phyloP scores from a whole-genome alignment of 2,113 vertebrate species.

The Notiomystis cincta region DNA sequence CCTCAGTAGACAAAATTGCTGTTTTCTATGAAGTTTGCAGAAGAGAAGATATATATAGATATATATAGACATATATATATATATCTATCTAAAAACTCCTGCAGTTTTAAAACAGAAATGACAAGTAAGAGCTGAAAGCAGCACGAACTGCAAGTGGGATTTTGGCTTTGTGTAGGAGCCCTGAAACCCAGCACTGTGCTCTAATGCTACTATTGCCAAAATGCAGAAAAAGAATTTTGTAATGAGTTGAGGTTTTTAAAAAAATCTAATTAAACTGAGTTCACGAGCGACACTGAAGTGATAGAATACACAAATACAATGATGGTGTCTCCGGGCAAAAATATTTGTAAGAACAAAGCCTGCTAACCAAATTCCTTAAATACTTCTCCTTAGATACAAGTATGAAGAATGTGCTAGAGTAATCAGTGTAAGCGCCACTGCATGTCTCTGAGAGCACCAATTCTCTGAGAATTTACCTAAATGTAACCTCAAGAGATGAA shows the following conservation, averaged over 20 bases:
- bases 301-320: background rate
- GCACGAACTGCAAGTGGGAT: background rate
- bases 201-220: slow-evolving; percentile 7
- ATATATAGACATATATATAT: background rate
- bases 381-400: slow-evolving; percentile 44
- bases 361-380: slow-evolving; percentile 49
- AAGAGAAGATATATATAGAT: background rate
- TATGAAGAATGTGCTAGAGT: slow-evolving; percentile 46
- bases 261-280: background rate
- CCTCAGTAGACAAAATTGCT: background rate
- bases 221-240: background rate
- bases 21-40: background rate
- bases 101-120: background rate
- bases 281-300: background rate
- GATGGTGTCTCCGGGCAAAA: slow-evolving; percentile 34
- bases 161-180: background rate
- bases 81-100: background rate
- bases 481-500: slow-evolving; percentile 11
- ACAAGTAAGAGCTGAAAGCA: background rate
- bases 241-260: background rate
- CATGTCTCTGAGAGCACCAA: slow-evolving; percentile 27
- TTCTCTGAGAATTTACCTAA: slow-evolving; percentile 44
- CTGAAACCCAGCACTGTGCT: background rate
- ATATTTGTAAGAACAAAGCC: slow-evolving; percentile 42
- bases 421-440: background rate